Evolutionary conservation across 92 coral and sea anemone genomes (phyloP), one percentile per base, ranked within the genome.

Genomic region (Epizoanthus fatuus): DNA sequence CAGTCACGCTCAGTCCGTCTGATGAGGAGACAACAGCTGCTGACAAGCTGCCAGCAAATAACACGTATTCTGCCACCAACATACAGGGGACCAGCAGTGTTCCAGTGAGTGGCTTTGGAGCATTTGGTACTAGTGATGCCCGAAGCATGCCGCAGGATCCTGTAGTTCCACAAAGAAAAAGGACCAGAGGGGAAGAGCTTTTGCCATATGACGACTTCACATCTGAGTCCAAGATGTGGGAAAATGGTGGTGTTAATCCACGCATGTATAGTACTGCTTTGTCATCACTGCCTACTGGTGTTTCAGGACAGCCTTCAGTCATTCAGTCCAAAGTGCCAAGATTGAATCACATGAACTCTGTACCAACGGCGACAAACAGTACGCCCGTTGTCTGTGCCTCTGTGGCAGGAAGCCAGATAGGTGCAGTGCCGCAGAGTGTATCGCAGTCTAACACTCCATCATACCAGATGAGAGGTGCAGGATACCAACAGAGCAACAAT

Each of bases 291-390:
- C 68, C 54, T 19, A n/a, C 69, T 1, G 45, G 37, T 76, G 57
- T 32, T 7, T 44, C 35, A 59, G 63, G 69, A 40, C 69, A 77
- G 55, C 12, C 54, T 22, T 19, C 82, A 10, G 45, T 40, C 35
- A 62, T 77, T 62, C 70, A 64, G 25, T 44, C 70, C 4, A 77
- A 77, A 40, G 70, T 60, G 39, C 71, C 82, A n/a, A 68, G 82
- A 20, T 60, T 77, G 70, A 77, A 77, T 29, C 82, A 77, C 82
- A 77, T 77, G 69, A 40, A 69, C 0, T 60, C 70, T 40, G 58
- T 77, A 60, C 71, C 82, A 11, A 77, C 82, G 3, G 82, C 54
- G 7, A 59, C 82, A 77, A 77, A 58, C 68, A 59, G 20, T 19
- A 19, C 58, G 4, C 69, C 82, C 13, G 69, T 59, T 22, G 57